Evolutionary conservation across 2,888 invertebrate genomes (phyloP), one percentile per base, ranked within the genome.

Genomic region (Chydorus sphaericus): DNA sequence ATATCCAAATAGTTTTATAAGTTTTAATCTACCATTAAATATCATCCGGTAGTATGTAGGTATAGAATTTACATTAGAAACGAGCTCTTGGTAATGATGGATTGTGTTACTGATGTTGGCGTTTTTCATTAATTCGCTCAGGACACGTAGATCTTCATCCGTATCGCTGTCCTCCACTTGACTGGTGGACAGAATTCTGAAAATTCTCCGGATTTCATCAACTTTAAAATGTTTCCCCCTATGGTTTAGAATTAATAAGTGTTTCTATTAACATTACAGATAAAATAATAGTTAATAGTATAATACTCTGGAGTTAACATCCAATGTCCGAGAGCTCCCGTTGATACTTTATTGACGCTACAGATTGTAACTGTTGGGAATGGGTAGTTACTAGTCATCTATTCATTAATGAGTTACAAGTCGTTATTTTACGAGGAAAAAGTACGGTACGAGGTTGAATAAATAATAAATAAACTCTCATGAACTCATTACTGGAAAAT

Each of bases 341-440:
- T 50, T 20, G 50, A 50, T 29, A 50, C 30, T 30, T 50, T 50
- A 5, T 50, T 50, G 29, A 50, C 50, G 16, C 50, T 50, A 10
- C 50, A 50, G 10, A 50, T 50, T 6, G 50, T 50, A 16, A 50
- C 50, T 16, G 30, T 31, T 1, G 50, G 50, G 11, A 50, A 50
- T 20, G 29, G 50, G 28, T 44, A 44, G 23, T 44, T 26, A 14
- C 4, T 44, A 26, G 28, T 44, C 44, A n/a, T n/a, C n/a, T n/a
- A n/a, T n/a, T n/a, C n/a, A n/a, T 44, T 3, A 44, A 44, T 14
- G n/a, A 8, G n/a, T 26, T n/a, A n/a, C n/a, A n/a, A n/a, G n/a
- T n/a, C n/a, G n/a, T n/a, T n/a, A 14, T 10, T 14, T 8, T 8
- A 10, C 14, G 8, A 8, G 8, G 8, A 10, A 14, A 10, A 33